Evolutionary conservation across 2,888 invertebrate genomes (phyloP), one percentile per base, ranked within the genome.

Genomic region (Ecliptopera silaceata): DNA sequence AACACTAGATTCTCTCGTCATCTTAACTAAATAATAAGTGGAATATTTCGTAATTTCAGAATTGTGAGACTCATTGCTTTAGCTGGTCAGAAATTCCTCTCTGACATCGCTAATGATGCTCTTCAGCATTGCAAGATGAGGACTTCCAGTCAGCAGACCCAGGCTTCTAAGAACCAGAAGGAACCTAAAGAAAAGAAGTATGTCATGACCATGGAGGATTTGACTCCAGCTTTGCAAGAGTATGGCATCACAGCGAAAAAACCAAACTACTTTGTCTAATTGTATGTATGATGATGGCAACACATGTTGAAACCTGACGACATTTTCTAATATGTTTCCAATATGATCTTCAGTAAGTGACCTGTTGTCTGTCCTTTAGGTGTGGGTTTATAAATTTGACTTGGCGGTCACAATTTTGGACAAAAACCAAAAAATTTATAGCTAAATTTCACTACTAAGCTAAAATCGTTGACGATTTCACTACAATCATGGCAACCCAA

Each of bases 11-110:
- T n/a, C n/a, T 26, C 10, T 26, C 6, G 26, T 6, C 10, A 8
- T 26, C 22, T 22, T 26, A 26, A 8, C 26, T 26, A 26, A 20
- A 20, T 2, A 20, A 4, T 4, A 12, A n/a, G 17, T 18, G n/a
- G n/a, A n/a, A n/a, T 18, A 1, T 15, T 50, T 26, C 10, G 8
- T 8, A 26, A 26, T 92, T 93, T 34, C 89, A 96, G 96, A 65
- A 71, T 92, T 66, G 94, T 98, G 2, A 93, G 99, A 1, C 91
- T 99, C 22, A 95, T 99, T 60, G 98, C 99, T 0, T 90, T 99
- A 49, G 98, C 99, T 0, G 96, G 98, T 0, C 99, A 99, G 81
- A 99, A 99, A 82, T 99, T 99, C 77, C 95, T 99, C 44, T 98
- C 99, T 0, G 99, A 99, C 82, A 96, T 99, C 63, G 97, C 97